Percentiles rank a stretch among this genome's conserved stretches.
phyloP scores from a whole-genome alignment of 2,113 vertebrate species.

The Aramus guarauna region DNA sequence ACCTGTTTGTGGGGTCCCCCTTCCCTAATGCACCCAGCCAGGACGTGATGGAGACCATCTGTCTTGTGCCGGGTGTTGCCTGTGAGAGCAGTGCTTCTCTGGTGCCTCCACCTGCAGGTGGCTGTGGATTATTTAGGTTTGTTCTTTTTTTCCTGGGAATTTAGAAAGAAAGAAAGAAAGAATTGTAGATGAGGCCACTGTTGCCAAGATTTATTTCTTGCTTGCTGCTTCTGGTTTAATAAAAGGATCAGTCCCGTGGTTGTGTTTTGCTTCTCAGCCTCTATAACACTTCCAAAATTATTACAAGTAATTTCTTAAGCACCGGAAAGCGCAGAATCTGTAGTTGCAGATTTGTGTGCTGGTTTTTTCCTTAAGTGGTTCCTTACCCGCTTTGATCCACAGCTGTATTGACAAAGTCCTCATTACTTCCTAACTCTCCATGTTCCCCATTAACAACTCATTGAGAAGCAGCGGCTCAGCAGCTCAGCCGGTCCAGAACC shows the following conservation, averaged over 20 bases:
- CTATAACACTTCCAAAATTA: constrained; percentile 35
- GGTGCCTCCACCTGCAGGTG: background rate
- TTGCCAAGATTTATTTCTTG: background rate
- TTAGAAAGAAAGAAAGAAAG: background rate
- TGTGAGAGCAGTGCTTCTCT: background rate
- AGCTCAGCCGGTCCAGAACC: background rate
- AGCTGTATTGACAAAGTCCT: constrained; percentile 55
- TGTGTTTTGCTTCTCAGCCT: constrained; percentile 7
- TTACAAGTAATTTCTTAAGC: constrained; percentile 45
- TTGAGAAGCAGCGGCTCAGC: constrained; percentile 18
- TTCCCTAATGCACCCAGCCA: background rate
- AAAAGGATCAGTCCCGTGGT: background rate
- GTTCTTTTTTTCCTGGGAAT: background rate
- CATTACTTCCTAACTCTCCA: constrained; percentile 36
- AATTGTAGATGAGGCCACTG: background rate
- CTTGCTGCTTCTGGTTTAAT: background rate
- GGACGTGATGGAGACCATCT: background rate
- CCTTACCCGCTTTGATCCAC: constrained; percentile 36
- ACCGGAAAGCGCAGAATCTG: constrained; percentile 34
- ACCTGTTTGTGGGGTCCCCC: background rate
- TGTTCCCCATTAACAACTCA: constrained; percentile 25
- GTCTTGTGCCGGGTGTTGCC: background rate
- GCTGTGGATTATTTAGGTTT: background rate
- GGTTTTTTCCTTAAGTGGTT: constrained; percentile 23
- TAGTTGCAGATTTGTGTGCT: constrained; percentile 29